Base-by-base conservation (phyloP, 2,888 invertebrate species). In the Teinopalpus imperialis region DNA sequence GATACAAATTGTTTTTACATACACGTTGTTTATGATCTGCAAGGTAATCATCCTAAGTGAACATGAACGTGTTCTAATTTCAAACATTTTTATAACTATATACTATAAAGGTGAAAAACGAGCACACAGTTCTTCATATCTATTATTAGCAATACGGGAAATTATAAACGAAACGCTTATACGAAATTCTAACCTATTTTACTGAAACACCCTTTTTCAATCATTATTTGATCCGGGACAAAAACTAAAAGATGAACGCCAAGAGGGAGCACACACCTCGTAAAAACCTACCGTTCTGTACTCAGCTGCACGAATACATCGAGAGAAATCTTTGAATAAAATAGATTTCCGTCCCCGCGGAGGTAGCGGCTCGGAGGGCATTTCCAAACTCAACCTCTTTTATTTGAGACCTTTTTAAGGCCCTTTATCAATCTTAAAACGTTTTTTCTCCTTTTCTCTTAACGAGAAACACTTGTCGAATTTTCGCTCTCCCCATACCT, bases 351-450 rank as follows among this genome's bases (percentile, higher is more conserved):
- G 45, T 53, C 48, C 51, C 49, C 27, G 21, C 5, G 31, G 37
- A 26, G 34, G 26, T 36, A 31, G 40, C 43, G 21, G 42, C 45
- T 47, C 43, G 31, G 32, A 43, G 46, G 48, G 36, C 48, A 46
- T 50, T 52, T 27, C 52, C 44, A 53, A 52, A 50, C 54, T 51
- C 49, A 48, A 52, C 49, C 53, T 30, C 21, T 13, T 27, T 54
- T 54, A 53, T 51, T 53, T 42, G 53, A 54, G 45, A 56, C 62
- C 61, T 63, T 65, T 59, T 54, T 56, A 53, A 57, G 61, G 59
- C 58, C 67, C 67, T 73, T 73, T 74, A 77, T 74, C 76, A 78
- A 76, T 77, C 70, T 64, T 61, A 59, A 57, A 69, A 59, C 57
- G 57, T 57, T 65, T 61, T 52, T 51, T 48, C 58, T n/a, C 61